Conservation (phyloP, 2,113 vertebrate species). For the Amblyornis subalaris region DNA sequence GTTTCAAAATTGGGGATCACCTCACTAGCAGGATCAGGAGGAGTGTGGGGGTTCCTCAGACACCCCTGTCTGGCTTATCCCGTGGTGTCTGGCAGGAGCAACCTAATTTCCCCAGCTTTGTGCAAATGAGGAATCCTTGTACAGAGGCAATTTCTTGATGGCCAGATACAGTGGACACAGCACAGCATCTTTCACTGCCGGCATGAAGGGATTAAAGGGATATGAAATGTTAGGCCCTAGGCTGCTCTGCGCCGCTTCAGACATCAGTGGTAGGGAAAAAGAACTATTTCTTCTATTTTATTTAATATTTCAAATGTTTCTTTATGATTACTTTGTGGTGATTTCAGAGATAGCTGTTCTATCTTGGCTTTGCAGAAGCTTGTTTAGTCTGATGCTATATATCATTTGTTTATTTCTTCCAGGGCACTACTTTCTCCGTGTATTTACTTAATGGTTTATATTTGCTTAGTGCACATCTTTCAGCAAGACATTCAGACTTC, state of each 20-base stretch:
- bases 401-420: not conserved
- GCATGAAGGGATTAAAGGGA: not conserved
- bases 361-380: not conserved
- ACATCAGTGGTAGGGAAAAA: not conserved
- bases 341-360: not conserved
- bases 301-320: not conserved
- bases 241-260: not conserved
- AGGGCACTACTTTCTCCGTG: not conserved
- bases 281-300: not conserved
- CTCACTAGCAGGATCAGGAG: not conserved
- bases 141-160: not conserved
- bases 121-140: not conserved
- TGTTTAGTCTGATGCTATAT: constrained; percentile 26
- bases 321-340: not conserved
- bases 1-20: accelerated
- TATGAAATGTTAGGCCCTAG: not conserved
- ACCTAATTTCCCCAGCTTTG: not conserved
- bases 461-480: not conserved
- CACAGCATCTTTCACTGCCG: not conserved
- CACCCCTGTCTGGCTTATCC: accelerated
- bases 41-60: not conserved
- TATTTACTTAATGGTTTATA: not conserved
- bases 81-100: not conserved
- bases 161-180: not conserved
- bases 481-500: not conserved